Evolutionary conservation across 2,113 vertebrate species (phyloP), one percentile per base, ranked within the genome.

Genomic region (Dicaeum eximium): DNA sequence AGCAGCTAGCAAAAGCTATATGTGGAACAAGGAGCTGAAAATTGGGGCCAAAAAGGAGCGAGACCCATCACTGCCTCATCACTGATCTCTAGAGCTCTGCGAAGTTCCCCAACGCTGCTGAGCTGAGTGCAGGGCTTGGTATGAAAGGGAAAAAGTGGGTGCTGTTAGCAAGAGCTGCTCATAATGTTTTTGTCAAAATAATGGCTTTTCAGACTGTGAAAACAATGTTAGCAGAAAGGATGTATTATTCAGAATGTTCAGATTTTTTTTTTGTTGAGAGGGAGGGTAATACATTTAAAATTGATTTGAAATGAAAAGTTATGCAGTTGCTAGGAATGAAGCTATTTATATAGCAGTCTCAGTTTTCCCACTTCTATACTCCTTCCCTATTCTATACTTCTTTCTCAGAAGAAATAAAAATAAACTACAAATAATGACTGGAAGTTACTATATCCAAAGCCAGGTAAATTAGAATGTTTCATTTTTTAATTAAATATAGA

Each of bases 271-370:
- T 84, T 88, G 13, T 80, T 92, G 64, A 88, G 86, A 93, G 62
- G 51, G 51, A 94, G 72, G 87, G 64, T 92, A 96, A 94, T 93
- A 74, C 27, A 83, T 94, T 97, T 97, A 78, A 94, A 95, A 94
- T 92, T 86, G 58, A 92, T 96, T 95, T 93, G 71, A 95, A 95
- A 90, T 94, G 71, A 93, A 94, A 94, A 96, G 88, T 94, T 90
- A 95, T n/a, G 82, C 75, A 95, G 92, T 93, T 94, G 88, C 82
- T 90, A 90, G 48, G 85, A 95, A 84, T 60, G 47, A 80, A 90
- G 72, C 81, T 96, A 93, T 90, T 88, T 96, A 95, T 95, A 86
- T 66, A 88, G 80, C 80, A 86, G 72, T 57, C 64, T 90, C 60
- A 56, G 56, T 95, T 95, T 96, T 72, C 87, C 79, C 27, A 60